A percentile compares a stretch with the other conserved stretches of the same genome.
Conservation (phyloP, 2,113 vertebrate genomes). For the Prochilodus magdalenae region DNA sequence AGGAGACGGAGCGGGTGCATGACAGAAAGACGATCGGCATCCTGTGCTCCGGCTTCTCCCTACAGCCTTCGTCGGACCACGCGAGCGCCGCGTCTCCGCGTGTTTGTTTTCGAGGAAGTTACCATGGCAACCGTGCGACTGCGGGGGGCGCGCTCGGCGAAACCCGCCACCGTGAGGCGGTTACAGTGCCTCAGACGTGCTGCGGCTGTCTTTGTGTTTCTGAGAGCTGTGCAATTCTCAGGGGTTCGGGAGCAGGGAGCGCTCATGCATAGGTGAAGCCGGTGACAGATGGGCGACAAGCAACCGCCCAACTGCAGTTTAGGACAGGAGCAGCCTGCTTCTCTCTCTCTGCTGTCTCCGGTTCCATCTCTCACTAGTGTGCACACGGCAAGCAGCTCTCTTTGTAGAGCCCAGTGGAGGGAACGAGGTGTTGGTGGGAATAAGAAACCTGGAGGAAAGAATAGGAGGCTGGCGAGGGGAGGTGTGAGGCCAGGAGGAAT, state of each 20-base stretch:
- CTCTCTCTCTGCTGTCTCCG: neutral
- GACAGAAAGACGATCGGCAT: neutral
- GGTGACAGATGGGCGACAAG: slow-evolving; percentile 1
- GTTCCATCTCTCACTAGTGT: too few relatives aligned
- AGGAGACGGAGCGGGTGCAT: neutral
- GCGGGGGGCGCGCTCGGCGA: neutral
- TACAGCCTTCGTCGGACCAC: neutral
- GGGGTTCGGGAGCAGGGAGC: neutral
- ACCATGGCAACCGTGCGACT: neutral
- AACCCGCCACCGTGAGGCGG: neutral
- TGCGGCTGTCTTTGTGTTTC: neutral
- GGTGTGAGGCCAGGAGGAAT: too few relatives aligned
- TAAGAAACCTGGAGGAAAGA: too few relatives aligned
- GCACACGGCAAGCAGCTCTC: too few relatives aligned
- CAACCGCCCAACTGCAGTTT: neutral
- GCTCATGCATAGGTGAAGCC: neutral
- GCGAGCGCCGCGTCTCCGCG: neutral
- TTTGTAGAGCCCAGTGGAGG: too few relatives aligned
- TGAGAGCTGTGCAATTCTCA: neutral
- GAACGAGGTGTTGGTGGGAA: too few relatives aligned
- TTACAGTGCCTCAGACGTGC: neutral
- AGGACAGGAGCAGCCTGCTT: neutral
- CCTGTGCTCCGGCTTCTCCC: neutral
- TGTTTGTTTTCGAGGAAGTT: neutral
- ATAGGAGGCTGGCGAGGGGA: too few relatives aligned